These are phyloP conservation scores for Pyrrhosoma nymphula DNA, from an alignment of 2,888 invertebrate genomes.

Conservation along the genomic window DNA sequence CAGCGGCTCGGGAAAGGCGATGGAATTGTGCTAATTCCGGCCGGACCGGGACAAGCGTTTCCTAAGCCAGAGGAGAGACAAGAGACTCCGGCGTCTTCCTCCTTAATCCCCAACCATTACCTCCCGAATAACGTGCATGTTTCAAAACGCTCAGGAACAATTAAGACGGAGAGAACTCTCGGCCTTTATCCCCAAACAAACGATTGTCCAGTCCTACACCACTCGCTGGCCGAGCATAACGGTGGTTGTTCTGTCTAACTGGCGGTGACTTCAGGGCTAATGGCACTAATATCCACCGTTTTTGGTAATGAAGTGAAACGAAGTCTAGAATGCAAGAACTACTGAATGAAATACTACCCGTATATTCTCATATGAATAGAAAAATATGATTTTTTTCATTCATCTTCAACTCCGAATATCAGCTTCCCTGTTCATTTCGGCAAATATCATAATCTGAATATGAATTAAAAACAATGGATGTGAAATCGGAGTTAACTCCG, in stretches of 20 bases:
- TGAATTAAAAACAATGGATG: too few species aligned
- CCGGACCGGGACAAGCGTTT: background rate
- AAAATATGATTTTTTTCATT: too few species aligned
- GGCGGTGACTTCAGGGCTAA: background rate
- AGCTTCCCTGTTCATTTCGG: too few species aligned
- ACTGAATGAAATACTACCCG: too few species aligned
- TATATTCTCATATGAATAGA: too few species aligned
- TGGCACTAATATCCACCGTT: background rate
- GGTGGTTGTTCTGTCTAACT: background rate
- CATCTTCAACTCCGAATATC: too few species aligned
- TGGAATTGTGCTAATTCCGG: background rate
- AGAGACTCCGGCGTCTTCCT: background rate
- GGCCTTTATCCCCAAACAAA: background rate
- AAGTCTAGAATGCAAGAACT: background rate
- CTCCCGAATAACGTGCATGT: constrained; percentile 3
- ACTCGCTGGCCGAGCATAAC: background rate
- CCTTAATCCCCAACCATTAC: background rate
- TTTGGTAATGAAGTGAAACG: background rate
- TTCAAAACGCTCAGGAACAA: constrained; percentile 1
- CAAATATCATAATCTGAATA: too few species aligned
- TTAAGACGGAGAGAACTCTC: background rate
- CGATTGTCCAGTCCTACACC: background rate
- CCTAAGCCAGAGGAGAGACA: background rate
- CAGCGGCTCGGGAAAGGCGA: background rate
- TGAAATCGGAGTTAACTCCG: too few species aligned